These are phyloP conservation scores for Mus pahari DNA, from an alignment of 2,113 vertebrate genomes.

Conservation along the genomic window DNA sequence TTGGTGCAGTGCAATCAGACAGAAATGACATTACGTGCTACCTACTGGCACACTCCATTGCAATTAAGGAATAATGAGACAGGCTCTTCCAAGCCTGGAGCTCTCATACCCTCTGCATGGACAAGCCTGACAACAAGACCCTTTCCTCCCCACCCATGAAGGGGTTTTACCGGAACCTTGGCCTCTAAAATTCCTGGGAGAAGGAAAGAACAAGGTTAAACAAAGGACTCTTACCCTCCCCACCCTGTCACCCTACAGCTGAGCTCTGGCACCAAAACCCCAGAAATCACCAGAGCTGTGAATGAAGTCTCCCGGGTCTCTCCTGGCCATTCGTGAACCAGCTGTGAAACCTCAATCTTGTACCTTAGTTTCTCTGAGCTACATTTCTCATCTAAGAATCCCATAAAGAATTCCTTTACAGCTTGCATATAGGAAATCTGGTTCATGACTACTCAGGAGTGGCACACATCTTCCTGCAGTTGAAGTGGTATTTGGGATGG, in stretches of 20 bases:
- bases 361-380: neutral
- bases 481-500: neutral
- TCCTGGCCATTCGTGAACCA: neutral
- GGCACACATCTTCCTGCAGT: neutral
- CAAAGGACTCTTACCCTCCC: neutral
- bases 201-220: neutral
- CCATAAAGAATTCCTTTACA: neutral
- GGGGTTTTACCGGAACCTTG: slow-evolving; percentile 1
- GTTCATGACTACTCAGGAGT: neutral
- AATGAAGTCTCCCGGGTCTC: neutral
- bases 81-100: slow-evolving; percentile 44
- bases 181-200: neutral
- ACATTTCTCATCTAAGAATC: neutral
- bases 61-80: slow-evolving; percentile 76
- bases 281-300: neutral
- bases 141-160: neutral
- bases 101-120: neutral
- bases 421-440: neutral
- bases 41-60: slow-evolving; percentile 53
- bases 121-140: neutral
- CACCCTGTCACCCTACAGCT: neutral
- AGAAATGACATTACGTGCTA: slow-evolving; percentile 17
- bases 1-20: slow-evolving; percentile 40
- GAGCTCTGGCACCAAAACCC: neutral
- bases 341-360: neutral